These are phyloP conservation scores for Zeugodacus cucurbitae DNA, from an alignment of 1,140 invertebrate genomes.

Conservation along the genomic window DNA sequence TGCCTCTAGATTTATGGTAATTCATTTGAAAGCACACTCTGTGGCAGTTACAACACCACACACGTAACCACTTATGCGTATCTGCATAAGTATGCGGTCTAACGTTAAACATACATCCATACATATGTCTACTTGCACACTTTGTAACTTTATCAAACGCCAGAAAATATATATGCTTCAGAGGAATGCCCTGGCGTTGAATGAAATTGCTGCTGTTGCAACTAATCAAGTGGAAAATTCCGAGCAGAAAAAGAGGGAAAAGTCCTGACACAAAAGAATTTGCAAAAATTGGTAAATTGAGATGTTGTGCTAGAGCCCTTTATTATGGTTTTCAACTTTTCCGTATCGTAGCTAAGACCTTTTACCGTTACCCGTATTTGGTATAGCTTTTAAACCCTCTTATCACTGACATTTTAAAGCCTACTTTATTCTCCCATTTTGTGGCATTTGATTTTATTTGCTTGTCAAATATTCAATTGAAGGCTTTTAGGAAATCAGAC, in stretches of 20 bases:
- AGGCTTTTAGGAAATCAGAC: neutral
- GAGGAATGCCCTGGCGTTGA: neutral
- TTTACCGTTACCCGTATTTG: neutral
- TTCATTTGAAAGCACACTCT: neutral
- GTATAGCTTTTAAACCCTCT: neutral
- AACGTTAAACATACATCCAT: too few relatives aligned
- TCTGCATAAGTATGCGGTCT: too few relatives aligned
- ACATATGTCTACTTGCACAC: neutral
- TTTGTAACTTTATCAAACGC: neutral
- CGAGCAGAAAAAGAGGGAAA: neutral
- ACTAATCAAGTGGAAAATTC: constrained; percentile 21
- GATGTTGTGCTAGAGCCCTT: neutral
- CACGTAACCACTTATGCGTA: too few relatives aligned
- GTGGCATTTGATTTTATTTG: neutral
- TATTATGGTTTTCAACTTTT: neutral
- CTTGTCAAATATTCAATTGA: neutral
- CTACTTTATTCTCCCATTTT: neutral
- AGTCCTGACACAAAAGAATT: neutral
- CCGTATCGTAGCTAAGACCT: neutral
- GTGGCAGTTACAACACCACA: too few relatives aligned
- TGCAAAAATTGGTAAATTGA: neutral
- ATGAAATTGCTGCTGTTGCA: neutral
- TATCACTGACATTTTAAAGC: neutral
- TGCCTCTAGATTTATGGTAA: neutral
- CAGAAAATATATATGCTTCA: neutral